Evolutionary conservation across 2,888 invertebrate species (phyloP).

Genomic region (Drosophila acutilabella): DNA sequence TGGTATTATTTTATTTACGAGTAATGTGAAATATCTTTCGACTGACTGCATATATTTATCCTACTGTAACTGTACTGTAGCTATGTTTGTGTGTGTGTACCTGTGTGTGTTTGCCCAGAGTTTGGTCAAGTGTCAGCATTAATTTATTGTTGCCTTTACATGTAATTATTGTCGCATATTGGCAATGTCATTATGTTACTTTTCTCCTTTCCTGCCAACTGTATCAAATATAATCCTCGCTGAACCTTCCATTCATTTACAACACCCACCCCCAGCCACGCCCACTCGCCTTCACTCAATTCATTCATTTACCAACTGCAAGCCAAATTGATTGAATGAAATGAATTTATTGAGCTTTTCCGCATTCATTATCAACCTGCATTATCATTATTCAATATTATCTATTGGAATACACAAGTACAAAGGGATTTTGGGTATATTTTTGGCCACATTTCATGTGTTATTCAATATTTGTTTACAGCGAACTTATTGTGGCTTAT

Average conservation of each 20-base stretch:
- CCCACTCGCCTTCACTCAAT: neutral
- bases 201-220: constrained; percentile 12
- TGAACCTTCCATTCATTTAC: neutral
- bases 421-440: neutral
- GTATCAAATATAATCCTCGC: constrained; percentile 19
- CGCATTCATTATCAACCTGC: constrained; percentile 26
- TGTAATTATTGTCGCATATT: constrained; percentile 31
- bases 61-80: neutral
- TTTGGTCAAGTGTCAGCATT: constrained; percentile 26
- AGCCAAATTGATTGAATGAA: constrained; percentile 35
- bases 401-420: neutral
- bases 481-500: neutral
- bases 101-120: neutral
- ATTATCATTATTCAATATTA: constrained; percentile 1
- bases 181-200: constrained; percentile 12
- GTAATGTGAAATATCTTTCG: constrained; percentile 8
- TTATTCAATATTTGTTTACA: neutral
- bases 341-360: constrained; percentile 43
- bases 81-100: neutral
- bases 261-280: too few species aligned
- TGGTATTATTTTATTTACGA: constrained; percentile 20
- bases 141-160: constrained; percentile 34
- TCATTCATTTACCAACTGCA: neutral
- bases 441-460: neutral
- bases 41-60: constrained; percentile 3